These are phyloP conservation scores for Teinopalpus imperialis DNA, from an alignment of 2,888 invertebrate species.

Conservation along the genomic window DNA sequence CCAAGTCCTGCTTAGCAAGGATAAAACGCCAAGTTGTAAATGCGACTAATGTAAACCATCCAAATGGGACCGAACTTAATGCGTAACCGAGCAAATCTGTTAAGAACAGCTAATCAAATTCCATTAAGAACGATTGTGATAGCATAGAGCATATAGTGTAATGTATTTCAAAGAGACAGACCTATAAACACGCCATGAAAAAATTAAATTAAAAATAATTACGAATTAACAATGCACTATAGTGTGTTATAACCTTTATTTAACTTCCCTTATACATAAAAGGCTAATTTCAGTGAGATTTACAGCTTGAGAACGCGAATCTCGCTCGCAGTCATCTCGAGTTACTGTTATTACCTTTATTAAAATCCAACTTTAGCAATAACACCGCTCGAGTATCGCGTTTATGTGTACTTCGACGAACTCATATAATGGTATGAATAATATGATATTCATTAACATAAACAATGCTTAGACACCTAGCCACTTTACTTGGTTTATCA, in stretches of 20 bases:
- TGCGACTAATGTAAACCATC: too few relatives aligned
- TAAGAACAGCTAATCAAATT: too few relatives aligned
- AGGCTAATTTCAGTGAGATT: conserved; percentile 24
- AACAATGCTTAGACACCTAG: conserved; percentile 8
- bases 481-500: conserved; percentile 2
- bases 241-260: conserved; percentile 20
- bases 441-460: conserved; percentile 20
- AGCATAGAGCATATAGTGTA: too few relatives aligned
- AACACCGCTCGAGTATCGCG: conserved; percentile 21
- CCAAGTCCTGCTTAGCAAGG: too few relatives aligned
- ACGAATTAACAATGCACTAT: conserved; percentile 5
- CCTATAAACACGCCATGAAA: too few relatives aligned
- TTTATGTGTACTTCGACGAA: conserved; percentile 22
- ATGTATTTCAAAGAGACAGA: too few relatives aligned
- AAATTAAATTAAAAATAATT: conserved; percentile 20
- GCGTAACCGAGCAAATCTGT: too few relatives aligned
- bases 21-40: too few relatives aligned
- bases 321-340: conserved; percentile 22
- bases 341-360: conserved; percentile 27
- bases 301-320: conserved; percentile 24
- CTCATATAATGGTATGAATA: conserved; percentile 20
- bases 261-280: conserved; percentile 21
- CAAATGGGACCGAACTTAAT: too few relatives aligned
- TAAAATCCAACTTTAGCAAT: conserved; percentile 27
- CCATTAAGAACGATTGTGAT: too few relatives aligned